Evolutionary conservation across 2,113 vertebrate species (phyloP).

Genomic region (Zosterops hypoxanthus): DNA sequence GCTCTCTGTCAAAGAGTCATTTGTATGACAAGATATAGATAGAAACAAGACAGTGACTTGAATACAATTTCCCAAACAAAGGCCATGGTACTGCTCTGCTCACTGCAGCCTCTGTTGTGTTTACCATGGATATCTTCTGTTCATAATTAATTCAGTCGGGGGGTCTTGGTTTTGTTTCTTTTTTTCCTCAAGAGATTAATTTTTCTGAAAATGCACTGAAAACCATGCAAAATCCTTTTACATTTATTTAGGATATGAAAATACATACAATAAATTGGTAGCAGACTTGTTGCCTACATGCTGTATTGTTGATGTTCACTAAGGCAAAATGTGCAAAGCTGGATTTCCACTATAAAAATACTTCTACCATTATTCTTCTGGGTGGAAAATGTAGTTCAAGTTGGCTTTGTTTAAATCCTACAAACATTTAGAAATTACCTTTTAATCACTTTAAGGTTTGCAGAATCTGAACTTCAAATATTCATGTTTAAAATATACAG

Average conservation of each 20-base stretch:
- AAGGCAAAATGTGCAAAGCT: neutral
- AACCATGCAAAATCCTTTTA: neutral
- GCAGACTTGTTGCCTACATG: neutral
- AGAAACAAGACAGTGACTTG: neutral
- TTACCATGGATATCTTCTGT: neutral
- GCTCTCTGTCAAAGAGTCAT: neutral
- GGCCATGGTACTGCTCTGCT: neutral
- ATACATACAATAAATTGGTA: neutral
- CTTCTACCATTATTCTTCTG: neutral
- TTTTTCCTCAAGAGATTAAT: neutral
- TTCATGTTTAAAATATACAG: neutral
- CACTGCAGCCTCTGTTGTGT: neutral
- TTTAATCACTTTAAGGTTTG: neutral
- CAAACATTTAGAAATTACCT: neutral
- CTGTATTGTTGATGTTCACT: neutral
- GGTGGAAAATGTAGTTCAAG: neutral
- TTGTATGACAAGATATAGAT: constrained; percentile 1
- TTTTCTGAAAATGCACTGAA: neutral
- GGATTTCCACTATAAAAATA: neutral
- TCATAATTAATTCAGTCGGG: neutral
- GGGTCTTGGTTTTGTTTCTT: neutral
- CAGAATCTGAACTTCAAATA: neutral
- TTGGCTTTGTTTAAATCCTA: neutral
- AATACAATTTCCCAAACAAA: neutral
- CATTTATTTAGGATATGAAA: neutral